Percentiles rank a stretch among this genome's conserved stretches.
phyloP scores from a whole-genome alignment of 2,113 vertebrate genomes.

The Sciurus niger region DNA sequence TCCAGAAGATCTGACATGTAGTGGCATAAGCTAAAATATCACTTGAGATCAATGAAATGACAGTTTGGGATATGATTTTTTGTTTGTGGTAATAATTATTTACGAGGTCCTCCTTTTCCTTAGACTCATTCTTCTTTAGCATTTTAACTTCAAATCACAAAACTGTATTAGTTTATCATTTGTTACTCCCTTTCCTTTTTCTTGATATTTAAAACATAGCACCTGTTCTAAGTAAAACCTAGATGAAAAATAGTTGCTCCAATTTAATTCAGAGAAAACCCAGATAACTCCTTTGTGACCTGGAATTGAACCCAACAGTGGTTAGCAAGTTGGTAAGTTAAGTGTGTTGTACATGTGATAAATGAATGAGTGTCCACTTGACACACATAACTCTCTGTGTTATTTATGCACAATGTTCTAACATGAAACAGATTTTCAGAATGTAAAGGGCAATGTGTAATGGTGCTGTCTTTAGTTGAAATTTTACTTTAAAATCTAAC shows the following conservation, averaged over 20 bases:
- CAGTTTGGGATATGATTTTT: neutral
- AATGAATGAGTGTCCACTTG: conserved; percentile 52
- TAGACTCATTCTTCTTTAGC: neutral
- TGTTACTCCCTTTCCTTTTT: neutral
- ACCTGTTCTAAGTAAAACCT: conserved; percentile 8
- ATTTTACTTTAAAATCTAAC: conserved; percentile 30
- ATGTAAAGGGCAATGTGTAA: conserved; percentile 25
- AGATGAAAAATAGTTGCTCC: conserved; percentile 41
- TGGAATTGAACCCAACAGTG: neutral
- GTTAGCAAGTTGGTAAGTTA: conserved; percentile 46
- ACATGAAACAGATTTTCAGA: conserved; percentile 67
- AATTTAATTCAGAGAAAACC: neutral
- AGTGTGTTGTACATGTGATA: neutral
- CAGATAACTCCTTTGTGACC: conserved; percentile 65
- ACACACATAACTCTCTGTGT: conserved; percentile 36
- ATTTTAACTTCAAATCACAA: neutral
- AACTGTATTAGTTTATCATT: neutral
- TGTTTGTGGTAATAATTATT: neutral
- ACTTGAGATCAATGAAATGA: neutral
- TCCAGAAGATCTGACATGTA: neutral
- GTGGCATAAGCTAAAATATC: neutral
- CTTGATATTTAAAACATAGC: conserved; percentile 13
- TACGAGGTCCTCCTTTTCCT: neutral
- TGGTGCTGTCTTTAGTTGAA: neutral
- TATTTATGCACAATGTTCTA: conserved; percentile 50